Base-by-base conservation (phyloP, 2,888 invertebrate species). In the Watsonalla binaria region DNA sequence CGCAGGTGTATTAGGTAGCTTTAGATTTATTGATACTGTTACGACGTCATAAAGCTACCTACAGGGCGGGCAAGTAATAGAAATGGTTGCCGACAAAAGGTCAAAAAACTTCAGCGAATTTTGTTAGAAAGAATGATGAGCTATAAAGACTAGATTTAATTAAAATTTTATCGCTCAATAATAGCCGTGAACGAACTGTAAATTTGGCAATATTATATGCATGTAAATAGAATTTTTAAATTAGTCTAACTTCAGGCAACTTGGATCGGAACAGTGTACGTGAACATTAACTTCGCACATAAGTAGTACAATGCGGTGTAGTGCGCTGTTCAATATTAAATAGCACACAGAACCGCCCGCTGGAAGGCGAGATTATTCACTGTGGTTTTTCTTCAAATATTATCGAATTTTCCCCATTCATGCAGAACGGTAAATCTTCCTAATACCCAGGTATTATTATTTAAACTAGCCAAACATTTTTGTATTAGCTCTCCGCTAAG, bases 271-370 rank as follows among this genome's bases (percentile, higher is more conserved):
- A 68, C 70, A 70, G 70, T 69, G 68, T 63, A 56, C 65, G 57
- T 63, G 15, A 45, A 45, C 51, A 34, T 33, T 48, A 37, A 34
- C 46, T 51, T 35, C 14, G 46, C 33, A 42, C n/a, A 63, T 61
- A 65, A 66, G 68, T 65, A 68, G 62, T 51, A n/a, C 51, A 58
- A 59, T 69, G 70, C 71, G 69, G 66, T 75, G 75, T 77, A 73
- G 76, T 71, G 68, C 70, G 59, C 71, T 72, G 78, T 76, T 82
- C 78, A 83, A 85, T 85, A 85, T 77, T 83, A 80, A 79, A 78
- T 71, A 73, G 70, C 72, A 73, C 72, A 70, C 75, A 11, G 24
- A 24, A 24, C 24, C 63, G 59, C 60, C 63, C 63, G 61, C 69
- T 74, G 74, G 68, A 78, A 75, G 67, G 70, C 68, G 65, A 77